phyloP scores from a whole-genome alignment of 2,888 invertebrate species.

The Pristionchus exspectatus region DNA sequence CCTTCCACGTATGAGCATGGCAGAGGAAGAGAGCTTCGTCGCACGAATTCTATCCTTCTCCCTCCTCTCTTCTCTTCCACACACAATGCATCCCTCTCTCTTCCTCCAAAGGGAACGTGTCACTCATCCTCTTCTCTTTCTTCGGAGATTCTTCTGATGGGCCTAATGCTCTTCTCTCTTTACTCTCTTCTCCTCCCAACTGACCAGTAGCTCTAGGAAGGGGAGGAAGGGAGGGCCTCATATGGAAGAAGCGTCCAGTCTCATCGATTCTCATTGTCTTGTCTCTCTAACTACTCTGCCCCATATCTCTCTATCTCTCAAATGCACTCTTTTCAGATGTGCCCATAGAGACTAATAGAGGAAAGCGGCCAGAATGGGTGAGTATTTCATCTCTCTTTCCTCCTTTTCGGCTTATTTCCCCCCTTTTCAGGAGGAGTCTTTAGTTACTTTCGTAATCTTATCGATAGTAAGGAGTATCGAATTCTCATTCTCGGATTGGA shows the following conservation, averaged over 20 bases:
- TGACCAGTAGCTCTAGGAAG: constrained; percentile 17
- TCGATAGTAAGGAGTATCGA: constrained; percentile 81
- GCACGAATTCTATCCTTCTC: background rate
- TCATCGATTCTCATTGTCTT: constrained; percentile 47
- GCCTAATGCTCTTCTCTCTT: constrained; percentile 40
- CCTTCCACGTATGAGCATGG: constrained; percentile 17
- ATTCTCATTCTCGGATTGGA: constrained; percentile 82
- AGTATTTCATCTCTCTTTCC: background rate
- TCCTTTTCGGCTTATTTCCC: background rate
- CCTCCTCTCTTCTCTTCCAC: background rate
- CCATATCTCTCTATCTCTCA: background rate
- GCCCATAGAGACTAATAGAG: background rate
- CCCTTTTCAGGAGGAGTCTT: constrained; percentile 89
- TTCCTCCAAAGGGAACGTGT: constrained; percentile 39
- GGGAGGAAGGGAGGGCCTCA: constrained; percentile 26
- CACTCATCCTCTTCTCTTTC: constrained; percentile 33
- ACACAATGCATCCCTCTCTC: constrained; percentile 3
- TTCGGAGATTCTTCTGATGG: constrained; percentile 9
- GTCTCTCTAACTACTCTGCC: background rate
- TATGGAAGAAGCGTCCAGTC: constrained; percentile 36
- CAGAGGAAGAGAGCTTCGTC: constrained; percentile 11
- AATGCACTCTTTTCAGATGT: constrained; percentile 39
- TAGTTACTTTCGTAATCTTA: constrained; percentile 93
- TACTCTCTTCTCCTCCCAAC: background rate
- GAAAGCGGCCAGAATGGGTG: background rate